These are phyloP conservation scores for Ethmia dodecea DNA, from an alignment of 2,888 invertebrate genomes.

Conservation along the genomic window DNA sequence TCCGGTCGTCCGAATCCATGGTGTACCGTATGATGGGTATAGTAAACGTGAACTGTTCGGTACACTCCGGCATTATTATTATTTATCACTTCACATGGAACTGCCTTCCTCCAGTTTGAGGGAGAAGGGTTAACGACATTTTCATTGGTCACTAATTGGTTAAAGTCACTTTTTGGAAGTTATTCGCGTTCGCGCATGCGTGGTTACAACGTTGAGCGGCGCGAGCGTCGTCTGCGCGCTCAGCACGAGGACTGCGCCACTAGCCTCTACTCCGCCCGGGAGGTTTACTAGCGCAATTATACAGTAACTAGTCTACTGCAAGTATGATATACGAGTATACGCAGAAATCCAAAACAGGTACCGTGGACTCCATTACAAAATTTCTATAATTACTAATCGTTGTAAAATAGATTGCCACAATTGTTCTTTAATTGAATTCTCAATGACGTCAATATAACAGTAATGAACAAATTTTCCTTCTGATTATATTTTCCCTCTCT, in stretches of 20 bases:
- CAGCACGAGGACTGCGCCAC: conserved; percentile 26
- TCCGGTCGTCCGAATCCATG: conserved; percentile 63
- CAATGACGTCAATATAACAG: too few species aligned
- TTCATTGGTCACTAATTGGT: conserved; percentile 17
- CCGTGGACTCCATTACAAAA: too few species aligned
- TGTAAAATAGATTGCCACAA: too few species aligned
- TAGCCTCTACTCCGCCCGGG: conserved; percentile 23
- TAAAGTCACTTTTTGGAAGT: conserved; percentile 20
- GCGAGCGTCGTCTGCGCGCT: conserved; percentile 39
- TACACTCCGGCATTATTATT: conserved; percentile 68
- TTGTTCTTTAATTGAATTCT: too few species aligned
- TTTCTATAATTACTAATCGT: too few species aligned
- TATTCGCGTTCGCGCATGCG: conserved; percentile 16
- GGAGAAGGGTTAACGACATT: conserved; percentile 43
- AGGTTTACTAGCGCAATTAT: too few species aligned
- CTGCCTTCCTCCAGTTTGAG: conserved; percentile 27
- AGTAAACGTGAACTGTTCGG: conserved; percentile 61
- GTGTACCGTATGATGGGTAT: conserved; percentile 69
- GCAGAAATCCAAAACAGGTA: too few species aligned
- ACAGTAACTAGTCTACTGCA: too few species aligned
- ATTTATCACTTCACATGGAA: conserved; percentile 43
- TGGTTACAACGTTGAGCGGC: conserved; percentile 18
- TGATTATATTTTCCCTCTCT: too few species aligned
- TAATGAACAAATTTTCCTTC: too few species aligned
- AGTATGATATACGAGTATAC: too few species aligned